A percentile compares a stretch with the other conserved stretches of the same genome.
Evolutionary conservation across 2,113 vertebrate genomes (phyloP).

Genomic region (Grallaria varia): DNA sequence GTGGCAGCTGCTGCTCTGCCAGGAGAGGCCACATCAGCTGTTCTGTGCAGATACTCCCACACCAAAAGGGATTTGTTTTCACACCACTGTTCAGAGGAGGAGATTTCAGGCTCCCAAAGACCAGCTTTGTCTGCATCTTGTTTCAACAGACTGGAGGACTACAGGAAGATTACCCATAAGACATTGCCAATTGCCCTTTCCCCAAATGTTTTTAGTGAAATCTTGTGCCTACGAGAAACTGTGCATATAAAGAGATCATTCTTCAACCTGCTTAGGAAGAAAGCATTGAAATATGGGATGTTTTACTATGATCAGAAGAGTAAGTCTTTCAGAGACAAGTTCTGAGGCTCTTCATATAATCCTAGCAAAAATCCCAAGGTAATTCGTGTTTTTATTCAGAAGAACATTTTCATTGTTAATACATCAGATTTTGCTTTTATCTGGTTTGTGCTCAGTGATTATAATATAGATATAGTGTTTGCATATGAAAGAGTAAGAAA

Average conservation of each 20-base stretch:
- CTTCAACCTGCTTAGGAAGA: not conserved
- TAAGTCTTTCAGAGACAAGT: not conserved
- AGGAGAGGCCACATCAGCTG: not conserved
- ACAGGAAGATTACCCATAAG: not conserved
- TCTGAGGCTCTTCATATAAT: not conserved
- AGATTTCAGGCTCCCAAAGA: not conserved
- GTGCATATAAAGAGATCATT: not conserved
- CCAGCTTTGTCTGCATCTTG: not conserved
- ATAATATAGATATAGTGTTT: not conserved
- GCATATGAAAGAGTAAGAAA: not conserved
- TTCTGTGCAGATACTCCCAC: not conserved
- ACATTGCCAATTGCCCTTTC: not conserved
- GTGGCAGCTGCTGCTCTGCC: not conserved
- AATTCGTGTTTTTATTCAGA: conserved; percentile 21
- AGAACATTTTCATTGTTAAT: not conserved
- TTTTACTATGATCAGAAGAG: not conserved
- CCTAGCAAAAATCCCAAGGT: not conserved
- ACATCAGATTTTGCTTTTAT: not conserved
- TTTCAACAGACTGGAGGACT: not conserved
- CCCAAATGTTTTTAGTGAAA: not conserved
- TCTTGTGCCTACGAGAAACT: not conserved
- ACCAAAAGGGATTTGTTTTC: not conserved
- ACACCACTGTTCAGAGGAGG: not conserved
- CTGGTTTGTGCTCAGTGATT: not conserved
- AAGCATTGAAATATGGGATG: not conserved